These are phyloP conservation scores for Lophius americanus DNA, from an alignment of 2,797 vertebrate genomes.

Conservation along the genomic window DNA sequence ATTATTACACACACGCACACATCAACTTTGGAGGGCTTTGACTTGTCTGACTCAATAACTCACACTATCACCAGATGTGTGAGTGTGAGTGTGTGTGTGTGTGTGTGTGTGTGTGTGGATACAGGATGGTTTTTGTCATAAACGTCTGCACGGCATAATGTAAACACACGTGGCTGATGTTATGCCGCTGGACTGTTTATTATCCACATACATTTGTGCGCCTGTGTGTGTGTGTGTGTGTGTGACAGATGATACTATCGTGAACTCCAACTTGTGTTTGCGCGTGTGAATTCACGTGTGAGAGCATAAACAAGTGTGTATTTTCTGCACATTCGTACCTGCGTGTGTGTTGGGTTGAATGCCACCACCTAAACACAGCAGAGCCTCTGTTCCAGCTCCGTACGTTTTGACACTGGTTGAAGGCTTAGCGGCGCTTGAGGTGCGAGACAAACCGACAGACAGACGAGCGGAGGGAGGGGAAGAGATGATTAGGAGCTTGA, in stretches of 20 bases:
- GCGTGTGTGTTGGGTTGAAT: constrained; percentile 42
- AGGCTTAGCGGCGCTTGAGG: constrained; percentile 81
- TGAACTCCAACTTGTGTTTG: constrained; percentile 44
- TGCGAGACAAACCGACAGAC: constrained; percentile 77
- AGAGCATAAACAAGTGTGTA: constrained; percentile 48
- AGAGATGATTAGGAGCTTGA: constrained; percentile 42
- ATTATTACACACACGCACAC: constrained; percentile 84
- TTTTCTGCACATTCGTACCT: constrained; percentile 23
- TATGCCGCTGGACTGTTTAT: constrained; percentile 57
- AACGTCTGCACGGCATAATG: constrained; percentile 64
- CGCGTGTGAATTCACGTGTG: constrained; percentile 26
- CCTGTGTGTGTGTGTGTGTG: constrained; percentile 22
- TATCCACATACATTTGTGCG: constrained; percentile 48
- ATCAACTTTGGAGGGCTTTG: constrained; percentile 74
- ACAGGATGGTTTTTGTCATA: constrained; percentile 64
- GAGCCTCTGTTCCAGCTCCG: constrained; percentile 83
- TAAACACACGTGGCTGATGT: constrained; percentile 73
- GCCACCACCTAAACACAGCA: constrained; percentile 70
- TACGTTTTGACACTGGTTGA: constrained; percentile 80
- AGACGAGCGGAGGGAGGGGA: constrained; percentile 49
- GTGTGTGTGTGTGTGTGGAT: constrained; percentile 31
- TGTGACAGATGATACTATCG: constrained; percentile 32
- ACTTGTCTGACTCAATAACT: constrained; percentile 77
- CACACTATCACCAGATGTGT: constrained; percentile 46
- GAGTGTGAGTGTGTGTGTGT: constrained; percentile 29